phyloP scores from a whole-genome alignment of 2,888 invertebrate genomes.

The Rhynchonema sp. region DNA sequence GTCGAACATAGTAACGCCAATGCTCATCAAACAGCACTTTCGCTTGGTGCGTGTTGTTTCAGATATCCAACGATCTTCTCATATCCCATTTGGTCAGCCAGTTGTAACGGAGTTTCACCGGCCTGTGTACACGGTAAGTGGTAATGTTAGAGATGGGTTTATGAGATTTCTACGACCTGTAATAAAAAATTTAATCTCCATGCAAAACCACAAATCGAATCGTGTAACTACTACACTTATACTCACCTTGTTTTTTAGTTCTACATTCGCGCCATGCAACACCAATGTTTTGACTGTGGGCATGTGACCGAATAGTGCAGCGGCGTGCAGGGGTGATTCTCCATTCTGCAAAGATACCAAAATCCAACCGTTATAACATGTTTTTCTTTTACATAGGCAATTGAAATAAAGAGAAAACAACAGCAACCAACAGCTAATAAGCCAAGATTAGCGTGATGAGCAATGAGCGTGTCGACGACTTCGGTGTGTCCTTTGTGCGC shows the following conservation, averaged over 20 bases:
- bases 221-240: no score
- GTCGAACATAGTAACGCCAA: no score
- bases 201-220: no score
- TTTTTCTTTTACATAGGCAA: neutral
- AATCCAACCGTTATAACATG: neutral
- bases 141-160: no score
- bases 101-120: constrained; percentile 12
- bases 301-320: constrained; percentile 66
- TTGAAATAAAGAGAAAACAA: no score
- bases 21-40: neutral
- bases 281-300: constrained; percentile 54
- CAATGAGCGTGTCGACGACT: constrained; percentile 60
- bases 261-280: constrained; percentile 47
- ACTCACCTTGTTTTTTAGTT: constrained; percentile 49
- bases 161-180: no score
- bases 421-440: constrained; percentile 7
- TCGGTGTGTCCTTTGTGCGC: constrained; percentile 77
- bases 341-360: constrained; percentile 48
- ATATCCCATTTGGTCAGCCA: constrained; percentile 15
- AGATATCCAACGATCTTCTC: constrained; percentile 11
- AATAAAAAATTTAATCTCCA: no score
- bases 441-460: constrained; percentile 19
- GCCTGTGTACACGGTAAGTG: constrained; percentile 9
- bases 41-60: neutral
- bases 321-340: constrained; percentile 72